Evolutionary conservation across 2,888 invertebrate species (phyloP).

Genomic region (Archaeoteleia sp.): DNA sequence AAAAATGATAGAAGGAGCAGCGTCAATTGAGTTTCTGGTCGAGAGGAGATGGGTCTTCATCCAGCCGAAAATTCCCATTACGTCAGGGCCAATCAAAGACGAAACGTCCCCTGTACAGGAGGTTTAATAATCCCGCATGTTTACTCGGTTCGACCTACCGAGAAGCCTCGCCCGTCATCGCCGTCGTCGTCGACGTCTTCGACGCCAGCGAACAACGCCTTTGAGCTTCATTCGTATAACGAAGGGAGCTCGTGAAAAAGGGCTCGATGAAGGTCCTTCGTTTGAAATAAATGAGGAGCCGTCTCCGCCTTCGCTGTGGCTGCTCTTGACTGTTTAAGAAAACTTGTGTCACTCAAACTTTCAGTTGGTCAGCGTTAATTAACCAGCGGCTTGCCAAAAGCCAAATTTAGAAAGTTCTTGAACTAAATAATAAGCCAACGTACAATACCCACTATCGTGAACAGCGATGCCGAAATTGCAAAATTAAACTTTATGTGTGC

Average conservation of each 20-base stretch:
- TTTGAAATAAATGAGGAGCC: constrained; percentile 62
- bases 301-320: constrained; percentile 19
- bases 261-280: constrained; percentile 53
- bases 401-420: too few relatives aligned
- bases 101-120: constrained; percentile 59
- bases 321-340: constrained; percentile 27
- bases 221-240: constrained; percentile 61
- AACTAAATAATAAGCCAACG: too few relatives aligned
- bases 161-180: constrained; percentile 33
- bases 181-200: constrained; percentile 25
- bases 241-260: constrained; percentile 43
- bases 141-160: constrained; percentile 58
- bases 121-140: constrained; percentile 71
- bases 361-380: constrained; percentile 47
- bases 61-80: constrained; percentile 62
- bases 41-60: constrained; percentile 23
- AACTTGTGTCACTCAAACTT: constrained; percentile 29
- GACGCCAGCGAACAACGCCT: constrained; percentile 60
- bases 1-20: background rate
- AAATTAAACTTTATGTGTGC: too few relatives aligned
- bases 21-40: constrained; percentile 37
- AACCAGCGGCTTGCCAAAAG: constrained; percentile 17
- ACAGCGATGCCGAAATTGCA: too few relatives aligned
- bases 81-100: constrained; percentile 67
- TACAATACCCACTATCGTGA: too few relatives aligned